Evolutionary conservation across 2,888 invertebrate species (phyloP).

Genomic region (Anthoptus insignis): DNA sequence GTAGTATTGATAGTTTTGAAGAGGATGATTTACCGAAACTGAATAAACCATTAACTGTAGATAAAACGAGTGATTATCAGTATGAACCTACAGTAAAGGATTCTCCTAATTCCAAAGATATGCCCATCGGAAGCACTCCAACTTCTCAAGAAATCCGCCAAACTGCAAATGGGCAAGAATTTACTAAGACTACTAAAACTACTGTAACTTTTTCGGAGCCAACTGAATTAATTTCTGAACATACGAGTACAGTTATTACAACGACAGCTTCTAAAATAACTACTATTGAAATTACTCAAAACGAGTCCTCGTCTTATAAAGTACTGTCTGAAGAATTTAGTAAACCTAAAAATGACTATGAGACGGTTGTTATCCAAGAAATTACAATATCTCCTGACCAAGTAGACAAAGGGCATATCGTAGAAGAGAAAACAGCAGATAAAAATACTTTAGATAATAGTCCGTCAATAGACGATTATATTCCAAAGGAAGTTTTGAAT

Average conservation of each 20-base stretch:
- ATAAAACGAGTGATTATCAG: not conserved
- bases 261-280: constrained; percentile 69
- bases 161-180: constrained; percentile 55
- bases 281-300: constrained; percentile 69
- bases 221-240: constrained; percentile 63
- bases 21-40: not conserved
- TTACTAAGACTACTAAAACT: constrained; percentile 63
- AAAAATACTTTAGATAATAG: too few relatives aligned
- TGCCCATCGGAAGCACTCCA: constrained; percentile 46
- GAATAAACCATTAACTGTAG: not conserved
- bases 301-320: constrained; percentile 67
- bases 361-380: constrained; percentile 56
- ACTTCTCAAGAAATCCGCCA: constrained; percentile 56
- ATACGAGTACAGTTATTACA: constrained; percentile 63
- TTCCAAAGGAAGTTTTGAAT: constrained; percentile 15
- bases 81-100: not conserved
- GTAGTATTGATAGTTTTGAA: not conserved
- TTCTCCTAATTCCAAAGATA: not conserved
- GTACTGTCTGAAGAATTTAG: constrained; percentile 60
- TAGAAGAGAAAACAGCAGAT: not conserved
- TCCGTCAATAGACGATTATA: constrained; percentile 12
- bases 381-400: constrained; percentile 57
- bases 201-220: constrained; percentile 63
- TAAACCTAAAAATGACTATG: constrained; percentile 51
- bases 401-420: constrained; percentile 52